A percentile compares a stretch with the other conserved stretches of the same genome.
phyloP scores from a whole-genome alignment of 2,113 vertebrate genomes.

The Pampusana beccarii region DNA sequence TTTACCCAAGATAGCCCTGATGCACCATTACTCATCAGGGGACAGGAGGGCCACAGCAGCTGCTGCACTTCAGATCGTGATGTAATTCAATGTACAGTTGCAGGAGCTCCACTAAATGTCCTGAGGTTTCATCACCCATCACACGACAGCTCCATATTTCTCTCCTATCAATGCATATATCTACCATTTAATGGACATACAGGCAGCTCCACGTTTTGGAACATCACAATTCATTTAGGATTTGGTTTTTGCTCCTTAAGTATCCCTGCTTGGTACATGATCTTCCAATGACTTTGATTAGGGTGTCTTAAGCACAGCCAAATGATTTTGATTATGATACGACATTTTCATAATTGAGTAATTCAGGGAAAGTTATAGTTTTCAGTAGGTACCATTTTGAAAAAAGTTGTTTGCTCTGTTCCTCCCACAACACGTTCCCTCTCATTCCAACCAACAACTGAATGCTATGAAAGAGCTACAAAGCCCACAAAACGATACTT shows the following conservation, averaged over 20 bases:
- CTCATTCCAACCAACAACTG: not conserved
- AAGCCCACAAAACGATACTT: not conserved
- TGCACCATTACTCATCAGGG: not conserved
- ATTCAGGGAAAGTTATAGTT: not conserved
- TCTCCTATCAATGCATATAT: not conserved
- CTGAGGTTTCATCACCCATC: not conserved
- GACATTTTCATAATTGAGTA: not conserved
- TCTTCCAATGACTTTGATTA: not conserved
- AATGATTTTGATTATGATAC: not conserved
- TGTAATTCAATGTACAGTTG: not conserved
- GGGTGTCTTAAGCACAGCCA: not conserved
- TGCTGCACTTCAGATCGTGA: not conserved
- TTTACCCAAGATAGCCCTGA: slow-evolving; percentile 10
- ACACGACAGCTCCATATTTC: not conserved
- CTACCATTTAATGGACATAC: not conserved
- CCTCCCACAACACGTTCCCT: not conserved
- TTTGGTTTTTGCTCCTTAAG: not conserved
- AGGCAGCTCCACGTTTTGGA: not conserved
- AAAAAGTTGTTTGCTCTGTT: not conserved
- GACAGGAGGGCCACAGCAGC: not conserved
- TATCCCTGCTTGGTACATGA: not conserved
- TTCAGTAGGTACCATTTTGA: not conserved
- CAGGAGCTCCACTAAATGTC: not conserved
- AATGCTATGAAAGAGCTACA: not conserved
- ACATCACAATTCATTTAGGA: not conserved